Conservation (phyloP, 2,888 invertebrate species). For the Iphiclides podalirius region DNA sequence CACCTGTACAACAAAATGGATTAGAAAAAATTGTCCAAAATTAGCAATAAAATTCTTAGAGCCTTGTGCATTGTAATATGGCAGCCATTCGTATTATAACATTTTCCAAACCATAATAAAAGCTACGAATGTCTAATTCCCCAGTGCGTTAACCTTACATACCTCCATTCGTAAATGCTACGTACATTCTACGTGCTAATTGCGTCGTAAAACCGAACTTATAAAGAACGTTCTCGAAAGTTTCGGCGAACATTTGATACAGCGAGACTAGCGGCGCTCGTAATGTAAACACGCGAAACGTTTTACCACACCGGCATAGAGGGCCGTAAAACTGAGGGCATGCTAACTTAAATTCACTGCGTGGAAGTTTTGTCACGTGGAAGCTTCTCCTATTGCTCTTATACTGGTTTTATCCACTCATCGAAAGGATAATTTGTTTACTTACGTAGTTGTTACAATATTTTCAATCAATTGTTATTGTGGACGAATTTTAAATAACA, state of each 20-base stretch:
- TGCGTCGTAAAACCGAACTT: constrained; percentile 22
- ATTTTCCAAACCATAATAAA: neutral
- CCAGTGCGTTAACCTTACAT: neutral
- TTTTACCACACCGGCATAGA: constrained; percentile 14
- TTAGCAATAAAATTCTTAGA: too few relatives aligned
- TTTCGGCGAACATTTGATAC: constrained; percentile 20
- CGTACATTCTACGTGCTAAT: constrained; percentile 18
- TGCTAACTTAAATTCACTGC: neutral
- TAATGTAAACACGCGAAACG: constrained; percentile 23
- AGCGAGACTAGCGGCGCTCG: constrained; percentile 9
- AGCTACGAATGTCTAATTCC: neutral
- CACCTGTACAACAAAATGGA: too few relatives aligned
- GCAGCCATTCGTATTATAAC: neutral
- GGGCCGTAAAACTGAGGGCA: constrained; percentile 17
- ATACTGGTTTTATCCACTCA: too few relatives aligned
- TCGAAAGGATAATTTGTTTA: too few relatives aligned
- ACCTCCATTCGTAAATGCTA: constrained; percentile 1
- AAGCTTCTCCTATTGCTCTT: too few relatives aligned
- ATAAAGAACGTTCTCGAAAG: constrained; percentile 21
- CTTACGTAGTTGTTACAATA: too few relatives aligned
- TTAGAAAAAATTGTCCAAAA: too few relatives aligned
- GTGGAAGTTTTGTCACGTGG: neutral
- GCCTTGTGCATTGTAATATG: too few relatives aligned
- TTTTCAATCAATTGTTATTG: too few relatives aligned
- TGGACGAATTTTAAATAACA: too few relatives aligned